Evolutionary conservation across 2,888 invertebrate genomes (phyloP).

Genomic region (Synergus laeviventris): DNA sequence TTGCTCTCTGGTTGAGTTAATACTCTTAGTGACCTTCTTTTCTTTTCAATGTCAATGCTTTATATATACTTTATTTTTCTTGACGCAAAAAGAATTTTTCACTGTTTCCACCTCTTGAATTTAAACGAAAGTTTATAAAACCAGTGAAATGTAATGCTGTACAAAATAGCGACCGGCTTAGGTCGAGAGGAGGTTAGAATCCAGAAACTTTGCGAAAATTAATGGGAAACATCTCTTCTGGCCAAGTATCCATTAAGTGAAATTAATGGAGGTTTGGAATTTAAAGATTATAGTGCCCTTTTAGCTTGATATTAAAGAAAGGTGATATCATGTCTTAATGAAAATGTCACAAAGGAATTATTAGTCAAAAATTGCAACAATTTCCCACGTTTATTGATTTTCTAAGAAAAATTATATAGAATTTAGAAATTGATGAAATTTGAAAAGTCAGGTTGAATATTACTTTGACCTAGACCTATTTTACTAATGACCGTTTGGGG

Average conservation of each 20-base stretch:
- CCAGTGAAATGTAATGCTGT: neutral
- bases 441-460: too few relatives aligned
- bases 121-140: neutral
- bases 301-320: neutral
- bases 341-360: neutral
- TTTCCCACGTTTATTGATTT: too few relatives aligned
- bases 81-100: neutral
- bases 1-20: neutral
- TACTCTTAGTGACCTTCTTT: neutral
- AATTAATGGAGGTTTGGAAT: neutral
- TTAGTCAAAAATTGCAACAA: too few relatives aligned
- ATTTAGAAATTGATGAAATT: too few relatives aligned
- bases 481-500: neutral
- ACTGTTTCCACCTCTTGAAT: neutral
- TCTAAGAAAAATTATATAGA: too few relatives aligned
- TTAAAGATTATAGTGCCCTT: neutral
- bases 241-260: constrained; percentile 5
- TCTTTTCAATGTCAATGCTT: neutral
- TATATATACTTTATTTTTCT: neutral
- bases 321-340: neutral
- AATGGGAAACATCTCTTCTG: neutral
- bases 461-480: too few relatives aligned
- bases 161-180: neutral
- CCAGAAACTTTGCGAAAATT: neutral
- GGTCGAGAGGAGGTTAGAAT: neutral